Base-by-base conservation (phyloP, 2,113 vertebrate genomes). In the Gymnogyps californianus region DNA sequence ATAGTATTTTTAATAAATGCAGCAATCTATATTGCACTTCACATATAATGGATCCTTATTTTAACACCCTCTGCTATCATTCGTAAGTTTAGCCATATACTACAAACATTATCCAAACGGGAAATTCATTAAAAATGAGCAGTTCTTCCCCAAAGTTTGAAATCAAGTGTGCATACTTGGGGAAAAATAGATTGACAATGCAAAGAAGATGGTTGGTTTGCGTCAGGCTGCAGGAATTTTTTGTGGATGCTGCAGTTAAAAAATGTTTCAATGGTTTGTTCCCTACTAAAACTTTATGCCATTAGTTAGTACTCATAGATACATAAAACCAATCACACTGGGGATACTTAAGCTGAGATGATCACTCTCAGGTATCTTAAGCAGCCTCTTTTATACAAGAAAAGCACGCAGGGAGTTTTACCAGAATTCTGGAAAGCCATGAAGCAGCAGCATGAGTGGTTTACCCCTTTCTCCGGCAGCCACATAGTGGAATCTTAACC, bases 361-460 rank as follows among this genome's bases (percentile, higher is more conserved):
- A 47, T 93, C 7, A 11, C 40, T 75, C 58, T 40, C 4, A 2
- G 13, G 18, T 80, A 59, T 81, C 46, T 62, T 81, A 90, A 44
- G 42, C 38, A 76, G 75, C 42, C 65, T 74, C 54, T 95, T 86
- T 78, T 62, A 28, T 58, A 80, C 28, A 4, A 54, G 52, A 74
- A 90, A 81, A 88, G 9, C 0, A 0, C 5, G 7, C 34, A 86
- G 49, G 16, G 67, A 87, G 16, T 95, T 98, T 99, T 99, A 99
- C 99, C 99, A 99, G 99, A 99, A 99, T 96, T 99, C 99, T 57
- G 99, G 99, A 97, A 99, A 99, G 95, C 99, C 99, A 49, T 99
- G 99, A 83, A 99, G 97, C 84, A 99, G 98, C 83, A 99, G 95
- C 99, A 99, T 99, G 81, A 99, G 99, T 12, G 99, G 99, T 98